These are phyloP conservation scores for Drosophila recens DNA, from an alignment of 2,888 invertebrate species.

Conservation along the genomic window DNA sequence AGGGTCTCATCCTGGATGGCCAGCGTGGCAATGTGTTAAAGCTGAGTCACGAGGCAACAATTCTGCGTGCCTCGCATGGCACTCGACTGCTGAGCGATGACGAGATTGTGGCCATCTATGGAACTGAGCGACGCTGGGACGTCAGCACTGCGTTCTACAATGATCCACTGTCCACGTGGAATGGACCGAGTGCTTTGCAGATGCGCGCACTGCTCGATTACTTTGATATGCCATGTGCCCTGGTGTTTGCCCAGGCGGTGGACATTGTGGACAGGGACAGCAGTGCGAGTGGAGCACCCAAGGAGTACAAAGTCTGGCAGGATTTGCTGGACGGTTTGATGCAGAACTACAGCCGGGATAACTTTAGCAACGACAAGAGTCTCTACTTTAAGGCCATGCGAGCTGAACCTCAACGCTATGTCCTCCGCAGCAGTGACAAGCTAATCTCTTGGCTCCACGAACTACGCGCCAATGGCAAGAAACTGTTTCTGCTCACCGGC, in stretches of 20 bases:
- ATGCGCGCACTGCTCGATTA: constrained; percentile 90
- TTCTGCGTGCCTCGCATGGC: constrained; percentile 89
- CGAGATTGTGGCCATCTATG: constrained; percentile 87
- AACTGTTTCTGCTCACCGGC: constrained; percentile 90
- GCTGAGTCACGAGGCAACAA: constrained; percentile 87
- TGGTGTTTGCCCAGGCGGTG: constrained; percentile 89
- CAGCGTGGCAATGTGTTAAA: constrained; percentile 89
- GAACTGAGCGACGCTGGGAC: constrained; percentile 87
- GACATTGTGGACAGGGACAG: constrained; percentile 87
- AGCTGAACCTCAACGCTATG: constrained; percentile 87
- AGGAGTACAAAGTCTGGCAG: constrained; percentile 87
- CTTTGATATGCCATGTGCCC: constrained; percentile 89
- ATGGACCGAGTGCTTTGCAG: constrained; percentile 87
- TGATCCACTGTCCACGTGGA: constrained; percentile 88
- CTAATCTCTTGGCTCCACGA: constrained; percentile 87
- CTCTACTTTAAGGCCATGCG: constrained; percentile 88
- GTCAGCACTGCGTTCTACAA: constrained; percentile 86
- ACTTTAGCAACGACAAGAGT: constrained; percentile 87
- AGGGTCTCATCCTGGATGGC: constrained; percentile 90
- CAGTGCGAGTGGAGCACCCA: constrained; percentile 21
- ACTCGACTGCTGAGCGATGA: constrained; percentile 86
- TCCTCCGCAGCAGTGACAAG: constrained; percentile 86
- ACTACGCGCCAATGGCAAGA: constrained; percentile 86
- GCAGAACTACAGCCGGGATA: constrained; percentile 87
- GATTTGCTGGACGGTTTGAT: constrained; percentile 88